phyloP scores from a whole-genome alignment of 1,140 invertebrate species.

The Apis florea region DNA sequence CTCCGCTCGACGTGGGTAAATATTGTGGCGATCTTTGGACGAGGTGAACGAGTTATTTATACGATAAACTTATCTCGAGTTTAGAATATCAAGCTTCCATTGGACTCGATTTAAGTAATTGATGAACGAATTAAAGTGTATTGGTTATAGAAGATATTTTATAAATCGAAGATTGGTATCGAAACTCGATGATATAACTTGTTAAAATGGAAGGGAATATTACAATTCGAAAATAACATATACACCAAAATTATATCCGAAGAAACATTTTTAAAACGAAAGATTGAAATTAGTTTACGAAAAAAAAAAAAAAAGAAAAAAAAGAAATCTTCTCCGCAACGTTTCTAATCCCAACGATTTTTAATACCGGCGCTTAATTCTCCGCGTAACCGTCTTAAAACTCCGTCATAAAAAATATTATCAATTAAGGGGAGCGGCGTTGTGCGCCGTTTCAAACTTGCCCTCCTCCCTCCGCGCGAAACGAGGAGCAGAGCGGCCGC shows the following conservation, averaged over 20 bases:
- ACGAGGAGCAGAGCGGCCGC: slow-evolving; percentile 22
- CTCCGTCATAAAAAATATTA: slow-evolving; percentile 22
- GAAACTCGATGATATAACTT: too few species aligned
- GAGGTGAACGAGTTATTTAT: neutral
- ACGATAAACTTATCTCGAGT: neutral
- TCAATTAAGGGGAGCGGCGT: slow-evolving; percentile 26
- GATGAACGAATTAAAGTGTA: neutral
- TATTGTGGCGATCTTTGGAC: slow-evolving; percentile 11
- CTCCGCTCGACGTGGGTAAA: slow-evolving; percentile 13
- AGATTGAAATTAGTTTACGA: too few species aligned
- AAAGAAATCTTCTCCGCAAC: too few species aligned
- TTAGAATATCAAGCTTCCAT: too few species aligned
- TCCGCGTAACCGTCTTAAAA: neutral
- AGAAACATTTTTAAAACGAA: too few species aligned
- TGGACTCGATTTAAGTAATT: too few species aligned
- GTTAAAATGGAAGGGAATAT: too few species aligned
- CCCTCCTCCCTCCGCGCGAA: neutral
- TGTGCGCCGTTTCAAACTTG: neutral
- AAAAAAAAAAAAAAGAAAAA: too few species aligned
- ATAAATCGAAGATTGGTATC: neutral
- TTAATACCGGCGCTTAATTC: too few species aligned
- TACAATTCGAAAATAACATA: too few species aligned
- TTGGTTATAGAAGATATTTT: neutral
- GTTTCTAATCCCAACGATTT: too few species aligned
- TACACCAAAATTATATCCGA: too few species aligned